Evolutionary conservation across 2,113 vertebrate species (phyloP).

Genomic region (Corythaixoides concolor): DNA sequence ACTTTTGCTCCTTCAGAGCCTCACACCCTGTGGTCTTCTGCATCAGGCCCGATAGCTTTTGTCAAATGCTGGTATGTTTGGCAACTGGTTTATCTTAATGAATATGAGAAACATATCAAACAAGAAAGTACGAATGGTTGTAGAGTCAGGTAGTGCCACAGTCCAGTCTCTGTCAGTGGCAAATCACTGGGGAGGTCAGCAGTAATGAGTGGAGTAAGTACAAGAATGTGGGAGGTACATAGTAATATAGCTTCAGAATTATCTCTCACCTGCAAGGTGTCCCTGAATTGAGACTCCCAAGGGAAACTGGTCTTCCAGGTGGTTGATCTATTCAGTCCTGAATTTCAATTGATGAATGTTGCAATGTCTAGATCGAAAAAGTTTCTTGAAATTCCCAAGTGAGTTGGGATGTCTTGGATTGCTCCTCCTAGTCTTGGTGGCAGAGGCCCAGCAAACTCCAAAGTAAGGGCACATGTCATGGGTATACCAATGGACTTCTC

Average conservation of each 20-base stretch:
- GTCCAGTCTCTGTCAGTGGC: not conserved
- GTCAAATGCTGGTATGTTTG: not conserved
- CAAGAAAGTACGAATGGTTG: accelerated
- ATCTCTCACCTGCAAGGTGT: not conserved
- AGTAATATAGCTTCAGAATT: not conserved
- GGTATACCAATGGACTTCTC: not conserved
- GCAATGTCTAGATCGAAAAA: not conserved
- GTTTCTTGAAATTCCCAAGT: not conserved
- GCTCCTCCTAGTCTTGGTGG: not conserved
- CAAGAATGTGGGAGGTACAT: not conserved
- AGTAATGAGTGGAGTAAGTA: not conserved
- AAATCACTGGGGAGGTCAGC: not conserved
- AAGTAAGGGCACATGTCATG: too few species aligned
- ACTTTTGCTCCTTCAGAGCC: not conserved
- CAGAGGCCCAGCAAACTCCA: not conserved
- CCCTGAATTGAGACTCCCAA: not conserved
- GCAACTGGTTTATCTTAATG: not conserved
- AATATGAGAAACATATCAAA: not conserved
- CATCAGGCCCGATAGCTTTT: not conserved
- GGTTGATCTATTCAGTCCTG: not conserved
- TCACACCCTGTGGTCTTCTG: too few species aligned
- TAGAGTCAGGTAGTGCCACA: not conserved
- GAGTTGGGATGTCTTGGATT: not conserved
- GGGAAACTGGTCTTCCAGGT: not conserved
- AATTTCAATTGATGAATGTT: not conserved